These are phyloP conservation scores for Troilus luridus DNA, from an alignment of 2,888 invertebrate species.

Conservation along the genomic window DNA sequence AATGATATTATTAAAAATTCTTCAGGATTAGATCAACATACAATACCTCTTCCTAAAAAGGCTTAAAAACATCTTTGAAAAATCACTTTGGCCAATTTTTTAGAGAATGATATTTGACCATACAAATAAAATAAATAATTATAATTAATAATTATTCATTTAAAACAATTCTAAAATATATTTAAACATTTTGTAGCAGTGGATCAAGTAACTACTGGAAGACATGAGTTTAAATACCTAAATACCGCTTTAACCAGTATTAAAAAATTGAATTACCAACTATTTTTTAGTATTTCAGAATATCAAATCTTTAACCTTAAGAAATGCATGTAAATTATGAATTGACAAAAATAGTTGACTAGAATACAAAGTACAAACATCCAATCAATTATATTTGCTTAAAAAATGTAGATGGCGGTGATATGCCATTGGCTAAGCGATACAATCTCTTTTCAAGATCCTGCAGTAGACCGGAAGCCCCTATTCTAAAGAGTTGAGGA, in stretches of 20 bases:
- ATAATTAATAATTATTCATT: neutral
- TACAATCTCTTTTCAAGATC: slow-evolving; percentile 74
- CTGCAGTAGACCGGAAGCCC: slow-evolving; percentile 91
- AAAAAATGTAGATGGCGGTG: slow-evolving; percentile 47
- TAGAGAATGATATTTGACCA: neutral
- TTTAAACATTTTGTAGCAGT: neutral
- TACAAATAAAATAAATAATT: neutral
- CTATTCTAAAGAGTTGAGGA: slow-evolving; percentile 88
- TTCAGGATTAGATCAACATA: too few species aligned
- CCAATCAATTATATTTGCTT: slow-evolving; percentile 51
- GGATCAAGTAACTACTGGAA: neutral
- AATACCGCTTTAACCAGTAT: neutral
- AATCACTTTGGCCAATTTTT: too few species aligned
- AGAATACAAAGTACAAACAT: slow-evolving; percentile 7
- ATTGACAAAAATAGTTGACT: slow-evolving; percentile 9
- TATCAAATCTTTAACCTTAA: neutral
- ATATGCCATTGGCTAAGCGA: slow-evolving; percentile 47
- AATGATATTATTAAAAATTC: too few species aligned
- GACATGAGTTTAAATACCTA: neutral
- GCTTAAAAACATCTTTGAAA: too few species aligned
- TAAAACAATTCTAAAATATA: neutral
- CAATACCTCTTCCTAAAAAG: too few species aligned
- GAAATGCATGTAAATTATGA: neutral
- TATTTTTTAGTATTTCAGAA: neutral
- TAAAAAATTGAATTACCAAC: neutral